Base-by-base conservation (phyloP, 2,888 invertebrate genomes). In the Gerosis bhagava region DNA sequence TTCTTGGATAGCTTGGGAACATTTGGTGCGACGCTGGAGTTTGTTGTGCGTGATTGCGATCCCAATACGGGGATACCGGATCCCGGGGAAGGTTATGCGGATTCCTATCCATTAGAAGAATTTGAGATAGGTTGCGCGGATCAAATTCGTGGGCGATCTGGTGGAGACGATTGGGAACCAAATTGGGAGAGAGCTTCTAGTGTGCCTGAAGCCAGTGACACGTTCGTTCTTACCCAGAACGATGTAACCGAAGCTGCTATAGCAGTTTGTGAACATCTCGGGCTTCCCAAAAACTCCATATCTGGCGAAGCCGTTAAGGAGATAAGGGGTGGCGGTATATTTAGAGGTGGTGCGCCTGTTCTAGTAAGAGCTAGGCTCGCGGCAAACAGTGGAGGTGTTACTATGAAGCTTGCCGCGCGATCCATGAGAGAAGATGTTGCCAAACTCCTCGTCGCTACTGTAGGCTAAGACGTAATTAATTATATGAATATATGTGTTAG, bases 21-120 rank as follows among this genome's bases (percentile, higher is more conserved):
- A 0, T 97, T 99, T 78, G 95, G 94, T 1, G 96, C 98, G 4
- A 96, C 95, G 0, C 81, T 99, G 57, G 97, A 98, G 72, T 99
- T 98, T 76, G 89, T 94, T 16, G 98, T 98, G 0, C 96, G 96
- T 62, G 99, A 99, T 83, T 99, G 98, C 67, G 99, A 99, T 82
- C 98, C 99, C 0, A 92, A 93, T 12, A 97, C 98, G 0, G 98
- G 99, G 0, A 89, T 95, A 34, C 96, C 98, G 0, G 97, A 98
- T 59, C 94, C 97, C 2, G 98, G 98, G n/a, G 98, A 98, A 62
- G 94, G 98, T 4, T 99, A 99, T 64, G 94, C 96, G 45, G 99
- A 99, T 71, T 97, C 98, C 51, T 99, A 99, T 71, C 96, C 95
- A 71, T 75, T 99, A 46, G 99, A 99, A 83, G 98, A 99, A 57